phyloP scores from a whole-genome alignment of 2,888 invertebrate genomes.

The Cheilosia scutellata region DNA sequence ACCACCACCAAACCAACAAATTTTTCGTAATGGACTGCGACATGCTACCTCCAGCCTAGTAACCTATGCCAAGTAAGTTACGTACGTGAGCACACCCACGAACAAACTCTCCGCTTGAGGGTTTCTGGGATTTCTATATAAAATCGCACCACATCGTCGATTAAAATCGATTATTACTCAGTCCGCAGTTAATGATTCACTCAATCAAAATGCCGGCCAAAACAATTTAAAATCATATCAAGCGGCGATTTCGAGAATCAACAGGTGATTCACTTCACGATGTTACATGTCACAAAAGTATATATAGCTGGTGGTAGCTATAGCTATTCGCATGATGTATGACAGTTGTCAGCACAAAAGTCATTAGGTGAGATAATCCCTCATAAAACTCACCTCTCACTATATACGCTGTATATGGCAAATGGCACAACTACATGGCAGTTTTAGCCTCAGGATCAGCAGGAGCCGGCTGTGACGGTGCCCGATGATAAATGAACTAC shows the following conservation, averaged over 20 bases:
- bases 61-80: no score
- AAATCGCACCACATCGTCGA: neutral
- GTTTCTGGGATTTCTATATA: neutral
- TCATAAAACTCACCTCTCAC: slow-evolving; percentile 68
- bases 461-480: slow-evolving; percentile 21
- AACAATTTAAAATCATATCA: slow-evolving; percentile 43
- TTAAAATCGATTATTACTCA: slow-evolving; percentile 23
- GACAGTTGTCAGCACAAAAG: slow-evolving; percentile 75
- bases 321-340: slow-evolving; percentile 70
- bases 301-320: slow-evolving; percentile 12
- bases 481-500: slow-evolving; percentile 71
- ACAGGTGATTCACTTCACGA: slow-evolving; percentile 66
- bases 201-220: slow-evolving; percentile 39
- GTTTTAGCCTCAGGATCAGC: slow-evolving; percentile 35
- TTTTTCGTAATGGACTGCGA: no score
- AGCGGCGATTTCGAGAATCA: slow-evolving; percentile 53
- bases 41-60: no score
- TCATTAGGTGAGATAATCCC: slow-evolving; percentile 76
- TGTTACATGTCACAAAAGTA: neutral
- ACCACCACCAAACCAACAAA: no score
- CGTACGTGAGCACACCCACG: no score
- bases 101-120: no score
- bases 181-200: slow-evolving; percentile 50
- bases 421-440: slow-evolving; percentile 36
- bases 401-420: neutral